Evolutionary conservation across 35 echinoderm and acorn worm species (phyloP).

Genomic region (Lytechinus pictus): DNA sequence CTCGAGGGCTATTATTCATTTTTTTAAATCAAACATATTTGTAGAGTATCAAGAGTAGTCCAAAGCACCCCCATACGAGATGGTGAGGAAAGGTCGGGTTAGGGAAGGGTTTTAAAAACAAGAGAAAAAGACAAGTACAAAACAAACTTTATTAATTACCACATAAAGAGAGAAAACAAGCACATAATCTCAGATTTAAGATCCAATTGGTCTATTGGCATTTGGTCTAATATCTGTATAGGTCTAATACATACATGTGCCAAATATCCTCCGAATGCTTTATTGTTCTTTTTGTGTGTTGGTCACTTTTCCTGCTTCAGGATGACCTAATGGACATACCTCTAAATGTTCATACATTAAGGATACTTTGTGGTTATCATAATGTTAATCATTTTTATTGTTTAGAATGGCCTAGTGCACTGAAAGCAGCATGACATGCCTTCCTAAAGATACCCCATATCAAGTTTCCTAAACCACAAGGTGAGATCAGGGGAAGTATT

Average conservation of each 20-base stretch:
- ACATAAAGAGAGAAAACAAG: neutral
- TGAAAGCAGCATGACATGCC: neutral
- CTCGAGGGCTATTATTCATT: conserved; percentile 70
- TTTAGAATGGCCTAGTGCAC: neutral
- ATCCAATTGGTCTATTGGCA: no score
- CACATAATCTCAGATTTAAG: neutral
- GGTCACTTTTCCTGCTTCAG: no score
- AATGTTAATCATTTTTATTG: no score
- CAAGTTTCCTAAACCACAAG: conserved; percentile 9
- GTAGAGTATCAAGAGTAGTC: neutral
- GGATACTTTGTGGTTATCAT: no score
- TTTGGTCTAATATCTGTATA: no score
- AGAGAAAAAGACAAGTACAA: neutral
- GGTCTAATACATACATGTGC: no score
- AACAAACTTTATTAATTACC: neutral
- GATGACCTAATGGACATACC: neutral
- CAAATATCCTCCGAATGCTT: no score
- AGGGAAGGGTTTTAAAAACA: neutral
- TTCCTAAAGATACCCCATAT: neutral
- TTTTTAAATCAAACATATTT: no score
- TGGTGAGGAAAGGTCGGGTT: neutral
- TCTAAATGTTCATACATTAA: no score
- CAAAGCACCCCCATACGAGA: neutral
- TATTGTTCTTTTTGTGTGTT: no score
- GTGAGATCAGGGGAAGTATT: no score